phyloP scores from a whole-genome alignment of 1,140 invertebrate genomes.

The Bombus waltoni region DNA sequence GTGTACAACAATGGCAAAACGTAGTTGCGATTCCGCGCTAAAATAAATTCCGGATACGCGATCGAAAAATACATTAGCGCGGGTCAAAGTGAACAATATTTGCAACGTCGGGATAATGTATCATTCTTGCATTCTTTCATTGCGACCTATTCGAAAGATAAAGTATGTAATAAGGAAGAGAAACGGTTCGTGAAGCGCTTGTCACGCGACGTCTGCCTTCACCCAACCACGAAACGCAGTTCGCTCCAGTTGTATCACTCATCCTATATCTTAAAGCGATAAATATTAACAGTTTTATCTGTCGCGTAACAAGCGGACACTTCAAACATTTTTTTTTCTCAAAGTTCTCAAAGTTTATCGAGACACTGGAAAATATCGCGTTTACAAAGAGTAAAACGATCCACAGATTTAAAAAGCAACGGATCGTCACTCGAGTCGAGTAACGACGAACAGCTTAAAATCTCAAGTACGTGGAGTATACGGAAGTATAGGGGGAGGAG shows the following conservation, averaged over 20 bases:
- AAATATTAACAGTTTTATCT: not conserved
- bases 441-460: not conserved
- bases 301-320: not conserved
- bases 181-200: not conserved
- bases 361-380: not conserved
- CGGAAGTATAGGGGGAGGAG: too few species aligned
- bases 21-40: too few species aligned
- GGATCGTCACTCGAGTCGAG: too few species aligned
- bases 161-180: not conserved
- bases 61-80: too few species aligned
- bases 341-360: too few species aligned
- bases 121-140: not conserved
- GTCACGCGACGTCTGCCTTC: constrained; percentile 15
- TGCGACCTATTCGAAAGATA: not conserved
- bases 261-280: not conserved
- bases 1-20: too few species aligned
- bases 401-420: too few species aligned
- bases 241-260: constrained; percentile 2
- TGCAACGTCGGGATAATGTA: not conserved
- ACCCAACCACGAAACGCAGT: constrained; percentile 9
- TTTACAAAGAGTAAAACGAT: not conserved
- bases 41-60: too few species aligned
- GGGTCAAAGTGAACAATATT: not conserved
- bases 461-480: too few species aligned
- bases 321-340: not conserved